A percentile compares a stretch with the other conserved stretches of the same genome.
phyloP scores from a whole-genome alignment of 2,113 vertebrate species.

The Thermophis baileyi region DNA sequence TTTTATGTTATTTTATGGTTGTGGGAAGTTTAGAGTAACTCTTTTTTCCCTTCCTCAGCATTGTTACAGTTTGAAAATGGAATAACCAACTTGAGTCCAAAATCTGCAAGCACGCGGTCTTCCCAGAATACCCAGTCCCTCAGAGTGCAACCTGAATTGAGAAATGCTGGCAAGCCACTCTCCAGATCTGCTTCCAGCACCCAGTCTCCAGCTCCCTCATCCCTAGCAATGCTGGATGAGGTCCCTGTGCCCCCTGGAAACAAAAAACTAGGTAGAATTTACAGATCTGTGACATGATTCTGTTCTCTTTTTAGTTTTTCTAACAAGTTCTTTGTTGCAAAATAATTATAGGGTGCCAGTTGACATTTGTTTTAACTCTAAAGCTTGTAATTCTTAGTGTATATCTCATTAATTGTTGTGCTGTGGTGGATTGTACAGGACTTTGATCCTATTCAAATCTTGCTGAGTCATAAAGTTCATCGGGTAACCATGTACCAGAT shows the following conservation, averaged over 20 bases:
- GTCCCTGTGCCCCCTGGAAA: slow-evolving; percentile 64
- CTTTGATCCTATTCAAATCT: neutral
- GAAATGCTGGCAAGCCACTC: slow-evolving; percentile 70
- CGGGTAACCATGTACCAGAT: neutral
- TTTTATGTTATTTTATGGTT: neutral
- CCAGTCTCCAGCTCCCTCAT: slow-evolving; percentile 58
- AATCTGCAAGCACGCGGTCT: slow-evolving; percentile 60
- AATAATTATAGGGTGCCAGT: slow-evolving; percentile 3
- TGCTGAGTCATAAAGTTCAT: neutral
- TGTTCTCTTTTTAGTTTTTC: neutral
- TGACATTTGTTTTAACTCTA: neutral
- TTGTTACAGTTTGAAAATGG: slow-evolving; percentile 73
- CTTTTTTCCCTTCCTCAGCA: slow-evolving; percentile 45
- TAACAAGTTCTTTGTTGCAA: neutral
- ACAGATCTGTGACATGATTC: neutral
- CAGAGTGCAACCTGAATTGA: slow-evolving; percentile 45
- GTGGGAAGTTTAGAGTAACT: neutral
- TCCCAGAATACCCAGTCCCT: slow-evolving; percentile 56
- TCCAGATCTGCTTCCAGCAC: slow-evolving; percentile 59
- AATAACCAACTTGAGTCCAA: slow-evolving; percentile 66
- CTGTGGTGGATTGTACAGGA: neutral
- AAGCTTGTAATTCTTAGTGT: neutral
- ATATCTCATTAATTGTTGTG: neutral
- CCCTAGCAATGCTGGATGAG: slow-evolving; percentile 58
- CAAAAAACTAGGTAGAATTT: slow-evolving; percentile 80